phyloP scores from a whole-genome alignment of 2,113 vertebrate genomes.

The Caracal caracal region DNA sequence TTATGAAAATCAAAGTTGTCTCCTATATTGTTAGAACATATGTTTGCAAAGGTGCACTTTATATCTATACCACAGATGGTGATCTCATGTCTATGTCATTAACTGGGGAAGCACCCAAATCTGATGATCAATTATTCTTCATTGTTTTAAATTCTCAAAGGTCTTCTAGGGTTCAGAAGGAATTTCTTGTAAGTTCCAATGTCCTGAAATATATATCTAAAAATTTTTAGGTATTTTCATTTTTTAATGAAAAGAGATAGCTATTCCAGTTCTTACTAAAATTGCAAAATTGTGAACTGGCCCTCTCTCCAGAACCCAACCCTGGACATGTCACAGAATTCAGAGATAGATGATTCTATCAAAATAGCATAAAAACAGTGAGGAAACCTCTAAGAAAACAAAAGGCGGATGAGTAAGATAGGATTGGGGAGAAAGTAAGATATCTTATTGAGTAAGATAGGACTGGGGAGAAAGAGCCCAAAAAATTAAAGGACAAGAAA shows the following conservation, averaged over 20 bases:
- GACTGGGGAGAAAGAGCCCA: background rate
- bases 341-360: background rate
- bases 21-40: background rate
- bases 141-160: constrained; percentile 41
- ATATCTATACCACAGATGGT: background rate
- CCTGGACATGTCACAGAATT: constrained; percentile 1
- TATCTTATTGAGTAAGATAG: background rate
- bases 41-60: background rate
- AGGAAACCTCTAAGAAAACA: background rate
- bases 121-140: constrained; percentile 27
- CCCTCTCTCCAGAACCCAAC: background rate
- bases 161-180: background rate
- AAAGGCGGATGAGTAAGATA: background rate
- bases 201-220: background rate
- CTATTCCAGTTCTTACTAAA: constrained; percentile 27
- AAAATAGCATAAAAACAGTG: background rate
- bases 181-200: constrained; percentile 1
- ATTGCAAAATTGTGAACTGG: background rate
- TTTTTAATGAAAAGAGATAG: constrained; percentile 27
- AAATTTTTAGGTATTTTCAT: constrained; percentile 2
- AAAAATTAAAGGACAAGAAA: background rate
- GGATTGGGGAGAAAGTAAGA: background rate
- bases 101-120: background rate
- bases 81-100: background rate
- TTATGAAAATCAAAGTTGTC: constrained; percentile 51